Evolutionary conservation across 2,113 vertebrate genomes (phyloP).

Genomic region (Taxidea taxus): DNA sequence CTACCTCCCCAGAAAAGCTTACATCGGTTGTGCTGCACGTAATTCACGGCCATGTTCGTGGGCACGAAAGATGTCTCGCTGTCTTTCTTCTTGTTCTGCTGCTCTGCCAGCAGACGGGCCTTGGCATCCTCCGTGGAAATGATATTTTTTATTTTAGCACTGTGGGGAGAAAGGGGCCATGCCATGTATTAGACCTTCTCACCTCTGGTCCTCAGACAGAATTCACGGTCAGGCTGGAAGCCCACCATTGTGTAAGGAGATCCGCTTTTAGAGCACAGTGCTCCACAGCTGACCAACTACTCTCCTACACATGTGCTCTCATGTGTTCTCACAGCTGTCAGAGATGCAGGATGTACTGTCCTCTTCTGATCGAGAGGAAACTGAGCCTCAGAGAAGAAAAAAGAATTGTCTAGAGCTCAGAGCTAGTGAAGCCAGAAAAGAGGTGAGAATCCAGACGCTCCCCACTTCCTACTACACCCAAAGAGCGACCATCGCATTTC

Average conservation of each 20-base stretch:
- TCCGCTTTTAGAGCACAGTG: background rate
- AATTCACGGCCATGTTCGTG: conserved; percentile 98
- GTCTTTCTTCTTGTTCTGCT: conserved; percentile 98
- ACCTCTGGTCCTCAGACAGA: background rate
- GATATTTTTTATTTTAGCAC: conserved; percentile 99
- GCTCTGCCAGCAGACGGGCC: conserved; percentile 94
- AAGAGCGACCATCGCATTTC: background rate
- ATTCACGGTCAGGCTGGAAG: background rate
- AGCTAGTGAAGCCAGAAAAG: background rate
- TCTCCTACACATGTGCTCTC: fast-evolving
- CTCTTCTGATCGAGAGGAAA: background rate
- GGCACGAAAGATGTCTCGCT: conserved; percentile 96
- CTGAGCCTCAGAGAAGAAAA: background rate
- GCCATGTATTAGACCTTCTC: fast-evolving
- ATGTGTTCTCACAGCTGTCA: fast-evolving
- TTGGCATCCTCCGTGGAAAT: conserved; percentile 97
- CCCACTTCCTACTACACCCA: background rate
- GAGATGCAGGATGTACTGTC: background rate
- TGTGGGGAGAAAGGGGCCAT: conserved; percentile 63
- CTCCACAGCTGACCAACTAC: background rate
- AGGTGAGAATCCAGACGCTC: background rate
- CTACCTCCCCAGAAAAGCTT: conserved; percentile 65
- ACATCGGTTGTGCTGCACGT: conserved; percentile 99
- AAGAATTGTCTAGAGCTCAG: background rate
- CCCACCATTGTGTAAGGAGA: background rate